These are phyloP conservation scores for Xenopus borealis DNA, from an alignment of 2,113 vertebrate genomes.

Conservation along the genomic window DNA sequence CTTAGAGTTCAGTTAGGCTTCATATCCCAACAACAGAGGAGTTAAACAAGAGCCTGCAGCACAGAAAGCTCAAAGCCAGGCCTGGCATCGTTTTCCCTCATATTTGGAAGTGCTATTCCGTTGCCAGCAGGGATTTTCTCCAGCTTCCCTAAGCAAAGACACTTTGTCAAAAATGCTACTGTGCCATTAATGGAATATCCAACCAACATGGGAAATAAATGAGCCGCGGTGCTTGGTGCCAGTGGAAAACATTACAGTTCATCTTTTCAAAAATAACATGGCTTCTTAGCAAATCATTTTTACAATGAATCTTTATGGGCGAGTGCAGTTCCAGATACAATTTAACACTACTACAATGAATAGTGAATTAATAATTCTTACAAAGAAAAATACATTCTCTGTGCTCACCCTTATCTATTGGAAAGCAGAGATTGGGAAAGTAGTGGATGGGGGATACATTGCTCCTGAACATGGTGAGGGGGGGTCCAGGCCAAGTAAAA, in stretches of 20 bases:
- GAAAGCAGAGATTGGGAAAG: too few species aligned
- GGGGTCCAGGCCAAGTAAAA: too few species aligned
- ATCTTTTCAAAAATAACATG: background rate
- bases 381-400: too few species aligned
- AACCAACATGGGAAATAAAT: background rate
- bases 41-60: background rate
- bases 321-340: too few species aligned
- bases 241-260: background rate
- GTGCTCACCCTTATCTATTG: too few species aligned
- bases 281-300: background rate
- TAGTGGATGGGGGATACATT: too few species aligned
- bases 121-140: background rate
- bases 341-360: background rate
- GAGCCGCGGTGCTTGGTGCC: background rate
- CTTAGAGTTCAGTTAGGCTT: too few species aligned
- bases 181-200: background rate
- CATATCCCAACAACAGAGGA: too few species aligned
- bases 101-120: background rate
- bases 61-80: background rate
- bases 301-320: background rate
- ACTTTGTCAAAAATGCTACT: background rate
- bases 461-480: too few species aligned
- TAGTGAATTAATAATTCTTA: background rate
- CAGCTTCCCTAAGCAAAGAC: background rate
- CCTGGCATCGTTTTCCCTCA: constrained; percentile 1